A percentile compares a stretch with the other conserved stretches of the same genome.
phyloP scores from a whole-genome alignment of 2,113 vertebrate genomes.

The Piprites chloris region DNA sequence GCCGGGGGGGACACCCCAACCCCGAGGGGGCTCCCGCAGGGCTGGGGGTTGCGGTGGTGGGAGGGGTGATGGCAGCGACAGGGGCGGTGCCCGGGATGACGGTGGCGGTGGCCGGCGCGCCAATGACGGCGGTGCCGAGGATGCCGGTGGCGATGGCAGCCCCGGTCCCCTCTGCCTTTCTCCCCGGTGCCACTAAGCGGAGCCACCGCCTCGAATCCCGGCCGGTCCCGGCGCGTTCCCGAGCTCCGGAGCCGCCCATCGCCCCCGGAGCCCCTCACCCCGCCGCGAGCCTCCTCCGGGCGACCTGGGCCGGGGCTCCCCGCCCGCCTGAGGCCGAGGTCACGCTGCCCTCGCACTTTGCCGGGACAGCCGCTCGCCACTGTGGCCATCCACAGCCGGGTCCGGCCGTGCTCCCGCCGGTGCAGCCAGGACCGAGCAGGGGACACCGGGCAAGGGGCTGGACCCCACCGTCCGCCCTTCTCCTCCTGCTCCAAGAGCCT shows the following conservation, averaged over 20 bases:
- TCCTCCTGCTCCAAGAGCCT: neutral
- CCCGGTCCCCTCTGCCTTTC: neutral
- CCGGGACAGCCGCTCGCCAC: neutral
- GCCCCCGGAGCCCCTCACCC: neutral
- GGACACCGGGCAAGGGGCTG: neutral
- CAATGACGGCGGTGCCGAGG: neutral
- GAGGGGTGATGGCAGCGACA: neutral
- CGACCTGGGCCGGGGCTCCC: neutral
- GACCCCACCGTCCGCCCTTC: neutral
- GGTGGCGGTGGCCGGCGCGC: neutral
- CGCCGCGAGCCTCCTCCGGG: neutral
- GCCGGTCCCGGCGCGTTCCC: neutral
- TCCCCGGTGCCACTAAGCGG: slow-evolving; percentile 11
- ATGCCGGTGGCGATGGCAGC: neutral
- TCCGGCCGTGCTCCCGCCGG: neutral
- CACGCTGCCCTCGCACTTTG: neutral
- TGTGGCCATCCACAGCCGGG: neutral
- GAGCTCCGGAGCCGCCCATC: neutral
- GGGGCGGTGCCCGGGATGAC: neutral
- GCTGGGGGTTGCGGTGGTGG: neutral
- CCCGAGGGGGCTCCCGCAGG: neutral
- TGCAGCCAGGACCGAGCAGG: neutral
- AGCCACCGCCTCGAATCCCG: neutral
- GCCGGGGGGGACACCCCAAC: too few species aligned
- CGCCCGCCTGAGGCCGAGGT: neutral